These are phyloP conservation scores for Probaryconus sp. DNA, from an alignment of 1,140 invertebrate species.

Conservation along the genomic window DNA sequence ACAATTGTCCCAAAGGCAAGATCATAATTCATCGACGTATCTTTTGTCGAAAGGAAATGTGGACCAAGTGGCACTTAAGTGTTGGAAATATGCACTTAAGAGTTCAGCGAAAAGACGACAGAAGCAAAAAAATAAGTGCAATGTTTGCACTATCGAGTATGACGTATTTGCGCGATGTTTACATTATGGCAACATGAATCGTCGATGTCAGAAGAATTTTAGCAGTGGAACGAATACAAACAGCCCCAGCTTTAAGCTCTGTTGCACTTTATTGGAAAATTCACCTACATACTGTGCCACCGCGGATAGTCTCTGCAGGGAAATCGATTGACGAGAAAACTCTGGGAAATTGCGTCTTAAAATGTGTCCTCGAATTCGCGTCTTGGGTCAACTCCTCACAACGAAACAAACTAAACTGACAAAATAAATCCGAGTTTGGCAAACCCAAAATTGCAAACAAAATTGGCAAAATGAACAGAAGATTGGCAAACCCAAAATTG, in stretches of 20 bases:
- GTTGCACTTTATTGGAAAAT: slow-evolving; percentile 70
- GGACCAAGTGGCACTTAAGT: no score
- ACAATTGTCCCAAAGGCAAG: no score
- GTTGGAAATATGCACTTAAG: no score
- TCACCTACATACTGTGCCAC: slow-evolving; percentile 49
- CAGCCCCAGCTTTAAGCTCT: slow-evolving; percentile 49
- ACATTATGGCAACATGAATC: slow-evolving; percentile 22
- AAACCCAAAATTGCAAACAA: background rate
- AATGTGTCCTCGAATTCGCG: slow-evolving; percentile 51
- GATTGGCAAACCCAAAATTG: no score
- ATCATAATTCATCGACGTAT: no score
- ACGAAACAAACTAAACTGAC: background rate
- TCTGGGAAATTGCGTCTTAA: slow-evolving; percentile 70
- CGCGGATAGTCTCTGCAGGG: slow-evolving; percentile 53
- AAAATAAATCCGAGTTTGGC: background rate
- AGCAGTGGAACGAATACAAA: slow-evolving; percentile 25
- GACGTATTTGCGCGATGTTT: slow-evolving; percentile 2
- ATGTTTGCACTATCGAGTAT: background rate
- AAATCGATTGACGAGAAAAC: slow-evolving; percentile 70
- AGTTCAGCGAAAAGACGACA: no score
- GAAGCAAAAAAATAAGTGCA: no score
- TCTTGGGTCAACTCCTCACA: slow-evolving; percentile 2
- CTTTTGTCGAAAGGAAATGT: no score
- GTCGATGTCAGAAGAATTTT: slow-evolving; percentile 36
- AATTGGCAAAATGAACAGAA: no score